Evolutionary conservation across 1,140 invertebrate species (phyloP), one percentile per base, ranked within the genome.

Genomic region (Caenorhabditis brenneri): DNA sequence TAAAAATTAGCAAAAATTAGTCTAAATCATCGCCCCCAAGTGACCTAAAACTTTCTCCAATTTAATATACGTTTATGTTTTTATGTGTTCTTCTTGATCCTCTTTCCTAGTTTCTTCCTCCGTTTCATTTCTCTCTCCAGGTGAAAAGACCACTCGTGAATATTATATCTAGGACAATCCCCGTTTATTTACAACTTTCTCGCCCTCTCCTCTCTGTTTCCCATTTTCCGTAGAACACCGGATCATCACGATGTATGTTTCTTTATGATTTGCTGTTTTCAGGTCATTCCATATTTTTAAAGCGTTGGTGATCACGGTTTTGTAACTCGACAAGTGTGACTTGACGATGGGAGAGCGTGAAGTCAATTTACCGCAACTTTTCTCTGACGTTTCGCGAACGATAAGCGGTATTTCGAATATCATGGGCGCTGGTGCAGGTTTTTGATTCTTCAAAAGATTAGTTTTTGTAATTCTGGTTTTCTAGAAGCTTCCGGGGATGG

Each of bases 381-480:
- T 85, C 84, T 53, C 46, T 24, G 84, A 85, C 49, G 84, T 85
- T 27, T 81, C 79, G 4, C 55, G 84, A 78, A 85, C 84, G n/a
- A 81, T 85, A 33, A 74, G 39, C 55, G 84, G 84, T 46, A 85
- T 85, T 39, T 74, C 48, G n/a, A 74, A 81, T n/a, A 48, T 84
- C 15, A 84, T 84, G 82, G 82, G 82, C 3, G 49, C 53, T 24
- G 82, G 69, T 24, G 81, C 49, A 51, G 80, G 80, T 42, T 81
- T 42, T 42, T 12, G 19, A 5, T 80, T 1, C 2, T 80, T n/a
- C n/a, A 55, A 6, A 16, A 9, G 22, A 19, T 58, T 58, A 22
- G 6, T 53, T 36, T 19, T 1, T 49, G 2, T 55, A 22, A 80
- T 9, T 4, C 12, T 55, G 15, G 31, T 22, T 24, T 36, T 60